Evolutionary conservation across 2,113 vertebrate genomes (phyloP).

Genomic region (Pantherophis guttatus): DNA sequence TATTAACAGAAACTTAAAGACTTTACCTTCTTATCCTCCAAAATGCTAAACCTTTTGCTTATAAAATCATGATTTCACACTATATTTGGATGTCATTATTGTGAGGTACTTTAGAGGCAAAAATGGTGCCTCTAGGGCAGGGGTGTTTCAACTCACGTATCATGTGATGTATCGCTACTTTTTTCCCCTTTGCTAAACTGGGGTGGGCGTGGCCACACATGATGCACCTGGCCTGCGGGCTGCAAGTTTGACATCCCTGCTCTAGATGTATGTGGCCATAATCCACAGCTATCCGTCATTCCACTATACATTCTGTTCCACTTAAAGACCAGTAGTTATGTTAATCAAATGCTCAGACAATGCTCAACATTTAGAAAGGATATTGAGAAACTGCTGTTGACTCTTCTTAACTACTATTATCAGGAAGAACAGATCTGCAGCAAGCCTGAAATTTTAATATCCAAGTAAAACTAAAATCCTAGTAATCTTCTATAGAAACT

Average conservation of each 20-base stretch:
- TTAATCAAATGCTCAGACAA: slow-evolving; percentile 16
- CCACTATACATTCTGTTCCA: slow-evolving; percentile 19
- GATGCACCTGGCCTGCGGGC: too few species aligned
- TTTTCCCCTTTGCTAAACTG: too few species aligned
- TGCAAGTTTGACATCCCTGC: too few species aligned
- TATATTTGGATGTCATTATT: not conserved
- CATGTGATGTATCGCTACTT: too few species aligned
- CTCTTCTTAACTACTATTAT: slow-evolving; percentile 3
- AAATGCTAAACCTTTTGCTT: not conserved
- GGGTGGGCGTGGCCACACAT: too few species aligned
- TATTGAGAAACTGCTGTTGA: slow-evolving; percentile 1
- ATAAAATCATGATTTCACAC: not conserved
- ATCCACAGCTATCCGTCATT: not conserved
- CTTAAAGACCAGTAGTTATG: slow-evolving; percentile 11
- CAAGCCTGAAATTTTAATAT: slow-evolving; percentile 2
- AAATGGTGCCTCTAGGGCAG: not conserved
- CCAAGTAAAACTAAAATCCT: slow-evolving; percentile 26
- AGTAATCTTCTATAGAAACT: slow-evolving; percentile 13
- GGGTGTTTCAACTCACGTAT: too few species aligned
- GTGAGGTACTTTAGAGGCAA: not conserved
- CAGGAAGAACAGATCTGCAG: slow-evolving; percentile 3
- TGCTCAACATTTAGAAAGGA: not conserved
- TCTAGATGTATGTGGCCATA: not conserved
- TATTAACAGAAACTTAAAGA: not conserved
- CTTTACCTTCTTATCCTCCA: not conserved